Evolutionary conservation across 1,140 invertebrate species (phyloP).

Genomic region (Aphelinus atriplicis): DNA sequence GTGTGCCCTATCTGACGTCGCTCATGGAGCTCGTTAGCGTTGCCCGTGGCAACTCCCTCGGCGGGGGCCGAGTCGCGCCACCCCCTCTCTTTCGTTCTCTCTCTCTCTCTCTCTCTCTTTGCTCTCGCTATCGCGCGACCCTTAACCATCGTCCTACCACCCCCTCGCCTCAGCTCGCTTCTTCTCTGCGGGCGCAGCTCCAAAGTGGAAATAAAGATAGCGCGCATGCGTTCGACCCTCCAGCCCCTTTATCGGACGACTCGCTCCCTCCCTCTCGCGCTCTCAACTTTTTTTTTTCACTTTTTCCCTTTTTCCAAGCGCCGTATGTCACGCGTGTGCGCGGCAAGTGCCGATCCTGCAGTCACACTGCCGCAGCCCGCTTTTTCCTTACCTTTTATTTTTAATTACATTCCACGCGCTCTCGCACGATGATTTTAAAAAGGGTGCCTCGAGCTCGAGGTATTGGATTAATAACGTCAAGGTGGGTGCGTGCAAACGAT

Average conservation of each 20-base stretch:
- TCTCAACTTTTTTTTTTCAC: not conserved
- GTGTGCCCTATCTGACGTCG: slow-evolving; percentile 65
- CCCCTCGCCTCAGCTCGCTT: not conserved
- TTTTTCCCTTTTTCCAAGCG: slow-evolving; percentile 3
- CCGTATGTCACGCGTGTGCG: slow-evolving; percentile 37
- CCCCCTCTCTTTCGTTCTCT: slow-evolving; percentile 40
- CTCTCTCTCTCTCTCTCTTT: not conserved
- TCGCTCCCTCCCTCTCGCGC: slow-evolving; percentile 4
- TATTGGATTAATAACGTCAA: slow-evolving; percentile 16
- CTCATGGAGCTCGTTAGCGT: slow-evolving; percentile 67
- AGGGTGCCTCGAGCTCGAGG: not conserved
- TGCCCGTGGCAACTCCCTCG: slow-evolving; percentile 64
- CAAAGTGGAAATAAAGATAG: slow-evolving; percentile 41
- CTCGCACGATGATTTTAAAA: slow-evolving; percentile 11
- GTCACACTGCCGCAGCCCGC: not conserved
- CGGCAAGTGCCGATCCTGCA: slow-evolving; percentile 27
- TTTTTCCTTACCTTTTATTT: slow-evolving; percentile 6
- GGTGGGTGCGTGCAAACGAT: too few relatives aligned
- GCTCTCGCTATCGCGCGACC: slow-evolving; percentile 34
- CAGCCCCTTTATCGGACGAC: slow-evolving; percentile 42
- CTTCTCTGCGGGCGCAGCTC: slow-evolving; percentile 1
- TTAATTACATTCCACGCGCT: slow-evolving; percentile 6
- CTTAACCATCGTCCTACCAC: slow-evolving; percentile 37
- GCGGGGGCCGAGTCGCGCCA: slow-evolving; percentile 49
- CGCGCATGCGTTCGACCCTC: slow-evolving; percentile 37